Conservation (phyloP, 2,888 invertebrate genomes). For the Apamea epomidion region DNA sequence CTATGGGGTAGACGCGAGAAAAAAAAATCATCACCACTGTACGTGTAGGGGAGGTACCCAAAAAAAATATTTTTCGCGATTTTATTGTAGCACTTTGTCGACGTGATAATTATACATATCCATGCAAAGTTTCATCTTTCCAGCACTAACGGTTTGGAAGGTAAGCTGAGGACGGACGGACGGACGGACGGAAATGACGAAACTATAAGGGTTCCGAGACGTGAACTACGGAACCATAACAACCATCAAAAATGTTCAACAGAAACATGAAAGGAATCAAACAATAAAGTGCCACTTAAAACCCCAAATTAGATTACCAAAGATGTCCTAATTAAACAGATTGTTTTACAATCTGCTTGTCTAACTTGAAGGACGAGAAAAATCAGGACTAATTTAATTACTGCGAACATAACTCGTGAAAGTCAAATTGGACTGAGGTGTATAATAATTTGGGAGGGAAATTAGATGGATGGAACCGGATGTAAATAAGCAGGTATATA, state of each 20-base stretch:
- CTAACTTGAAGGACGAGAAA: conserved; percentile 52
- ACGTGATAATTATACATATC: no score
- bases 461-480: conserved; percentile 24
- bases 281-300: conserved; percentile 51
- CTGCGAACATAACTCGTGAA: conserved; percentile 62
- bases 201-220: no score
- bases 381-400: conserved; percentile 62
- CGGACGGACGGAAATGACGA: no score
- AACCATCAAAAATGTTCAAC: background rate
- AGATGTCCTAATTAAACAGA: conserved; percentile 64
- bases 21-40: no score
- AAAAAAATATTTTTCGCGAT: no score
- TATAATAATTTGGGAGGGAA: conserved; percentile 58
- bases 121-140: no score
- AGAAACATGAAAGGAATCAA: conserved; percentile 35
- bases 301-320: conserved; percentile 57
- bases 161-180: no score
- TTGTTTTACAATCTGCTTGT: conserved; percentile 61
- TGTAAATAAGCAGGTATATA: background rate
- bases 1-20: no score
- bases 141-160: no score
- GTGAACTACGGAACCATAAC: no score
- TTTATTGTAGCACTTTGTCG: no score
- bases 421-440: conserved; percentile 63
- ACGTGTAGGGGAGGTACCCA: no score